Conservation (phyloP, 2,888 invertebrate species). For the Phorcus lineatus region DNA sequence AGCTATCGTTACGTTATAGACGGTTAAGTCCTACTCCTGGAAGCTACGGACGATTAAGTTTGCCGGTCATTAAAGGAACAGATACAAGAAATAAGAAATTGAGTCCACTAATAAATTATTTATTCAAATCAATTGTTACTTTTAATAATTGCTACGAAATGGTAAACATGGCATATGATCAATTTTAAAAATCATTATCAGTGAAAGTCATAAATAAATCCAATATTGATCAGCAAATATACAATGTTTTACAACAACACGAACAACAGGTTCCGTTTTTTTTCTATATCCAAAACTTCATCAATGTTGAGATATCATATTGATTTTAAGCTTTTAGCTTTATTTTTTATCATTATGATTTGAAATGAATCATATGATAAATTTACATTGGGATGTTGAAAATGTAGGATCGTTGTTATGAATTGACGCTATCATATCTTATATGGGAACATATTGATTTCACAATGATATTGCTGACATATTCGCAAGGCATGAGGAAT, state of each 20-base stretch:
- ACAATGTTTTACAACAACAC: too few relatives aligned
- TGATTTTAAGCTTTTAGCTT: too few relatives aligned
- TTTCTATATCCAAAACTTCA: too few relatives aligned
- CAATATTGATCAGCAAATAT: too few relatives aligned
- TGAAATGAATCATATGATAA: neutral
- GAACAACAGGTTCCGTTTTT: too few relatives aligned
- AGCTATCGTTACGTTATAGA: neutral
- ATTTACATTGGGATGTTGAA: neutral
- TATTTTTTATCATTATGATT: too few relatives aligned
- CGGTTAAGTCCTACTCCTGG: neutral
- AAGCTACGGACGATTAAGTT: neutral
- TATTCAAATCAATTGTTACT: neutral
- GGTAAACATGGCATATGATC: neutral
- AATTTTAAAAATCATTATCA: neutral
- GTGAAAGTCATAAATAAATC: neutral
- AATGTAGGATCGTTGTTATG: neutral
- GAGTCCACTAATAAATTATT: neutral
- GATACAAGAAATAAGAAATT: neutral
- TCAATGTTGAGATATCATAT: too few relatives aligned
- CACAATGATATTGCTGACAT: neutral
- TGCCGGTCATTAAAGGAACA: neutral
- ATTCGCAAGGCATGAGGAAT: too few relatives aligned
- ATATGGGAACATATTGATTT: neutral
- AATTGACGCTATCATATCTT: neutral
- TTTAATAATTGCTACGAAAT: too few relatives aligned